These are phyloP conservation scores for Eupleurogrammus muticus DNA, from an alignment of 2,797 vertebrate genomes.

Conservation along the genomic window DNA sequence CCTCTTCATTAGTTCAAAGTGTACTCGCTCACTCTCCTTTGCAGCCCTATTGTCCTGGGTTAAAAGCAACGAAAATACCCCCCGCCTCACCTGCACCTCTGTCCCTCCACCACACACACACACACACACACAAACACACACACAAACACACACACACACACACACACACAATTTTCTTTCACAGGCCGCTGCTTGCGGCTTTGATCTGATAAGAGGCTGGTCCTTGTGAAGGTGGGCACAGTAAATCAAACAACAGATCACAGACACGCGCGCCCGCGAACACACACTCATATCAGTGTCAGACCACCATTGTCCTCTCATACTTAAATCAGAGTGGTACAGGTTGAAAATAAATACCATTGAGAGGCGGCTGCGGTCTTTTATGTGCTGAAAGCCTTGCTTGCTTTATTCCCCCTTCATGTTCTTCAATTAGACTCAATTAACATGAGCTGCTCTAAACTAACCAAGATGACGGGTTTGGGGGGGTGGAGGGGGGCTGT, in stretches of 20 bases:
- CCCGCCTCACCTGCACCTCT: constrained; percentile 69
- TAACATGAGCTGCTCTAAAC: constrained; percentile 67
- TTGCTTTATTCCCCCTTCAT: constrained; percentile 71
- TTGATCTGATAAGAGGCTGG: constrained; percentile 92
- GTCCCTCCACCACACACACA: constrained; percentile 51
- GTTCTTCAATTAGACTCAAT: constrained; percentile 79
- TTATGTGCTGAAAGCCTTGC: constrained; percentile 77
- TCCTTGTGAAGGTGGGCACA: constrained; percentile 75
- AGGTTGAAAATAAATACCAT: constrained; percentile 78
- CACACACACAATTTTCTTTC: constrained; percentile 53
- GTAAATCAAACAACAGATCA: constrained; percentile 79
- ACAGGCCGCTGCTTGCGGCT: constrained; percentile 75
- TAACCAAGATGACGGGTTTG: constrained; percentile 23
- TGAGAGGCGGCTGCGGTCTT: constrained; percentile 74
- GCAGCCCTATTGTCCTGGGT: constrained; percentile 73
- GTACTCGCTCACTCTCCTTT: constrained; percentile 57
- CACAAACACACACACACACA: constrained; percentile 26
- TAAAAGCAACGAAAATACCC: constrained; percentile 79
- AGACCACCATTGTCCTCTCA: constrained; percentile 72
- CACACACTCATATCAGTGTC: constrained; percentile 66
- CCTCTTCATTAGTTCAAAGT: constrained; percentile 79
- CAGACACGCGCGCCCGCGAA: constrained; percentile 51
- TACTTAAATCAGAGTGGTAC: constrained; percentile 78
- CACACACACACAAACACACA: constrained; percentile 16
- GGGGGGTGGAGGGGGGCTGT: constrained; percentile 12